Evolutionary conservation across 2,888 invertebrate genomes (phyloP), one percentile per base, ranked within the genome.

Genomic region (Aethes cnicana): DNA sequence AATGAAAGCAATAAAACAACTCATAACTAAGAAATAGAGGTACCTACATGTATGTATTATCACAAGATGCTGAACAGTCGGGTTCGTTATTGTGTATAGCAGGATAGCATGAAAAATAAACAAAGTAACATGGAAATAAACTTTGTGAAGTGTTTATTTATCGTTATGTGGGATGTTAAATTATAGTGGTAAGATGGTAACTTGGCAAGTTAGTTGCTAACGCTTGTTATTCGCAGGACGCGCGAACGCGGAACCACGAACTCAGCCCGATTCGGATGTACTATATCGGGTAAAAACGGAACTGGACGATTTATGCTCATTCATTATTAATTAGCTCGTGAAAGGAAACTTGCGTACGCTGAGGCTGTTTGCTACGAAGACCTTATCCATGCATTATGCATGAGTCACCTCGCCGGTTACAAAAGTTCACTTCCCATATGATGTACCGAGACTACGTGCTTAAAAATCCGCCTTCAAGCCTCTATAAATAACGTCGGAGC

Each of bases 291-390:
- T 14, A 52, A 46, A 52, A 52, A 52, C 52, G 52, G 52, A 52
- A 52, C 52, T 52, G 25, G 52, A 52, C 37, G 52, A 46, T 52
- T 52, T 52, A 52, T 52, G 52, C 39, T 52, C 52, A 52, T 52
- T 52, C 26, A 52, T 46, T 46, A 52, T 52, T 46, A 52, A 52
- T 52, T 52, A 52, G 52, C 52, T 52, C 46, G 52, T 39, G 44
- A 52, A 52, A 52, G 52, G 52, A 44, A 52, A 52, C 52, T 52
- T 52, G 46, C 52, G 50, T 52, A 52, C 37, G 44, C 18, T 28
- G 41, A 14, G 30, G 44, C 52, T 52, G 46, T 52, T 52, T 52
- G 44, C 52, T 52, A 46, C 32, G 52, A 28, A 26, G 41, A 52
- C 26, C 26, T 52, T 46, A 39, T 18, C 20, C 25, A 33, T 52